Percentiles rank a stretch among this genome's conserved stretches.
Evolutionary conservation across 2,888 invertebrate genomes (phyloP).

Genomic region (Noctuana brunneofusca): DNA sequence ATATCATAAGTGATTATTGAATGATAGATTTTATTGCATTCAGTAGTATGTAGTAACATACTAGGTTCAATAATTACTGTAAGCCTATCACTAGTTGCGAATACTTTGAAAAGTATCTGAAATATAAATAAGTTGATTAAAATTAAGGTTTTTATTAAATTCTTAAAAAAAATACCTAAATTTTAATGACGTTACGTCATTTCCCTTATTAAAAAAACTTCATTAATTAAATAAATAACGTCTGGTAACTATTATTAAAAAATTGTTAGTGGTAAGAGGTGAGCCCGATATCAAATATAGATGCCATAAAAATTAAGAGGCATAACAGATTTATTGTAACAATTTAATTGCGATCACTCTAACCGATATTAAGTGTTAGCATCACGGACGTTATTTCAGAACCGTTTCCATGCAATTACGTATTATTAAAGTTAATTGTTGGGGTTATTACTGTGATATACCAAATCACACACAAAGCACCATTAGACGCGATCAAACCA

Average conservation of each 20-base stretch:
- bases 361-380: conserved; percentile 29
- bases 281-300: neutral
- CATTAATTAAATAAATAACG: neutral
- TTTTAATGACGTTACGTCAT: no score
- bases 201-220: no score
- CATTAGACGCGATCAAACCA: conserved; percentile 57
- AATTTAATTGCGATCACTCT: conserved; percentile 32
- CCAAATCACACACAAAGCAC: conserved; percentile 59
- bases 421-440: conserved; percentile 69
- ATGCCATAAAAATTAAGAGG: conserved; percentile 17
- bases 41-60: no score
- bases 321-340: conserved; percentile 29
- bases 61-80: no score
- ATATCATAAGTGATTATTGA: no score
- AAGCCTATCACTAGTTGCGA: no score
- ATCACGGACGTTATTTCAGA: conserved; percentile 23
- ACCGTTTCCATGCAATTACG: conserved; percentile 50
- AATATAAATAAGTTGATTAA: no score
- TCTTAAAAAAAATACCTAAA: no score
- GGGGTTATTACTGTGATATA: conserved; percentile 60
- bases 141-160: no score
- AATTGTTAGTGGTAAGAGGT: no score
- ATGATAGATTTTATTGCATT: no score
- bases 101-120: no score
- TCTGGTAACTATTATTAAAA: neutral